phyloP scores from a whole-genome alignment of 2,888 invertebrate genomes.

The Ichneumon xanthorius region DNA sequence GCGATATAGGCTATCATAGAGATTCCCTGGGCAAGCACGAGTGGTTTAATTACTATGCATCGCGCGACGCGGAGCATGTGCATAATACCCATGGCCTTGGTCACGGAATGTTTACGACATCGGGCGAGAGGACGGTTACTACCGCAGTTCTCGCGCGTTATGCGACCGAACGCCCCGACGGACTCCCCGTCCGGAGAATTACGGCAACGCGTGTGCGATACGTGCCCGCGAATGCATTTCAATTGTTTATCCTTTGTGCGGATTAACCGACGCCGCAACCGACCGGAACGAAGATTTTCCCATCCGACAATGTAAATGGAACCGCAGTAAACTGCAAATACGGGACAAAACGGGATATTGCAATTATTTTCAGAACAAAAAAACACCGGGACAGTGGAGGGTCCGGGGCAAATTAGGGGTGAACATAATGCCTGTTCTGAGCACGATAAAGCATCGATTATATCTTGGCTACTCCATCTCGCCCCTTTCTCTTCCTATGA shows the following conservation, averaged over 20 bases:
- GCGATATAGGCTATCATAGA: conserved; percentile 2
- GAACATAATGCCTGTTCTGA: no score
- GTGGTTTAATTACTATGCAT: conserved; percentile 58
- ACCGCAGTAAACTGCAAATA: neutral
- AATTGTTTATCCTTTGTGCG: conserved; percentile 27
- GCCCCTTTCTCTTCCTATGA: no score
- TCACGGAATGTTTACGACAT: conserved; percentile 65
- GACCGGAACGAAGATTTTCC: conserved; percentile 27
- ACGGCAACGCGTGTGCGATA: conserved; percentile 34
- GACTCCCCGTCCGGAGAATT: conserved; percentile 17
- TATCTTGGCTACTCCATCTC: no score
- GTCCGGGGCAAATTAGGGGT: no score
- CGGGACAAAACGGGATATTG: neutral
- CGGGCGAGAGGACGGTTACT: conserved; percentile 14
- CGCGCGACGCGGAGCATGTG: conserved; percentile 31
- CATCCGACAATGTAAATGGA: neutral
- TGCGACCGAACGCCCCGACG: conserved; percentile 4
- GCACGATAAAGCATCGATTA: no score
- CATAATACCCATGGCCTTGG: conserved; percentile 61
- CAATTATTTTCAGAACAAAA: neutral
- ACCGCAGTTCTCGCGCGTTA: conserved; percentile 16
- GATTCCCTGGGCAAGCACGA: conserved; percentile 24
- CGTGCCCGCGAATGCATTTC: conserved; percentile 29
- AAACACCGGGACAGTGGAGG: no score
- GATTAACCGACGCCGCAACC: neutral